Percentiles rank a stretch among this genome's conserved stretches.
These are phyloP conservation scores for Boulengeromyrus knoepffleri DNA, from an alignment of 2,113 vertebrate species.

Conservation along the genomic window DNA sequence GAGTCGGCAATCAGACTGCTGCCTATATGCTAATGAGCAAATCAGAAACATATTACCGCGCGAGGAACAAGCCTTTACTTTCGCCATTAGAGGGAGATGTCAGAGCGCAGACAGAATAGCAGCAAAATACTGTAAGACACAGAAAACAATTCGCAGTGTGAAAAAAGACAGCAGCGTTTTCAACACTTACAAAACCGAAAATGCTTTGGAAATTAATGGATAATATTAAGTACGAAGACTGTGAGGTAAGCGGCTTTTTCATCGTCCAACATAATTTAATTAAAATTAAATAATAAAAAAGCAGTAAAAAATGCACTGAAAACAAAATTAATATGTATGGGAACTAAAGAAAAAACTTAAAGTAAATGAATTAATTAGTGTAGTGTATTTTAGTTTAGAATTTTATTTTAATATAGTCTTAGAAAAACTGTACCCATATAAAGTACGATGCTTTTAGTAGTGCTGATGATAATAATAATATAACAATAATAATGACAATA, in stretches of 20 bases:
- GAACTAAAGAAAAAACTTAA: not conserved
- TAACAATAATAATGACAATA: not conserved
- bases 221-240: conserved; percentile 99
- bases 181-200: conserved; percentile 73
- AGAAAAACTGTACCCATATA: not conserved
- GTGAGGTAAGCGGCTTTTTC: conserved; percentile 81
- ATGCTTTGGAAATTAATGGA: conserved; percentile 99
- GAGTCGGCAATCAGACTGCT: conserved; percentile 77
- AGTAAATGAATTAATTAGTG: not conserved
- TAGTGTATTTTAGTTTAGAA: not conserved
- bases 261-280: not conserved
- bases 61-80: conserved; percentile 82
- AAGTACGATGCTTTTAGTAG: not conserved
- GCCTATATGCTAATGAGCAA: conserved; percentile 98
- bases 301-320: not conserved
- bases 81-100: conserved; percentile 99
- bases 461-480: not conserved
- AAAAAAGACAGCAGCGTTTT: conserved; percentile 65
- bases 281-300: not conserved
- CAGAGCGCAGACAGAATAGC: conserved; percentile 82
- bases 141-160: conserved; percentile 54
- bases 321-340: not conserved
- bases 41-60: conserved; percentile 80
- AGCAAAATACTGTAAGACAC: not conserved
- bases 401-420: not conserved